Evolutionary conservation across 1,140 invertebrate genomes (phyloP), one percentile per base, ranked within the genome.

Genomic region (Caenorhabditis tropicalis): DNA sequence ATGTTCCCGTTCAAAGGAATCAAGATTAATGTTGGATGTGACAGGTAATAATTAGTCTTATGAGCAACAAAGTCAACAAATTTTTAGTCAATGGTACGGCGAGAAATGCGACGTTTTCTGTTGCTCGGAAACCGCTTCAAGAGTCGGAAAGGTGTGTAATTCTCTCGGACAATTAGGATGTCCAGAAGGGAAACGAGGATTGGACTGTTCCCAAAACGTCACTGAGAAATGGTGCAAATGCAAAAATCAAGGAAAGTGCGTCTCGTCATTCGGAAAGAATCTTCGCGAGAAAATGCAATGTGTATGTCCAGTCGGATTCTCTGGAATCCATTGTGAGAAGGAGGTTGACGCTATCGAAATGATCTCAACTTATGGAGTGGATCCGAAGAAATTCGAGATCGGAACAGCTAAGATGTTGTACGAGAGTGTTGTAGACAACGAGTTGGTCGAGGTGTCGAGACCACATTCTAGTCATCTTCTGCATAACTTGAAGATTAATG

Each of bases 401-500:
- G 58, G 29, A 3, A 65, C 58, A 1, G 58, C 58, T 1, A 65
- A 65, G 31, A 65, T 65, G 58, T 65, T 65, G 58, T 65, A 65
- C 21, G 58, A 65, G 3, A 65, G 58, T 65, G 58, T 65, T 10
- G 16, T 36, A 0, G 58, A 65, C 36, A 65, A 65, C 19, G 58
- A 65, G 58, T 6, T 65, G 16, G 31, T 33, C n/a, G 58, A 65
- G 31, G 58, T 65, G 29, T 19, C 29, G 1, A 21, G 58, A 36
- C 29, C 29, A 65, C 58, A 36, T 33, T 33, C 58, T 31, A 36
- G 58, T 33, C 58, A 65, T 65, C 24, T 65, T 4, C 19, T 65
- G 29, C 58, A 65, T 33, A 65, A 65, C 36, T 65, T 65, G 58
- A 65, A n/a, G 19, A 65, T 65, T 19, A 65, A 65, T 65, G 58